Base-by-base conservation (phyloP, 2,888 invertebrate genomes). In the Caenorhabditis wallacei region DNA sequence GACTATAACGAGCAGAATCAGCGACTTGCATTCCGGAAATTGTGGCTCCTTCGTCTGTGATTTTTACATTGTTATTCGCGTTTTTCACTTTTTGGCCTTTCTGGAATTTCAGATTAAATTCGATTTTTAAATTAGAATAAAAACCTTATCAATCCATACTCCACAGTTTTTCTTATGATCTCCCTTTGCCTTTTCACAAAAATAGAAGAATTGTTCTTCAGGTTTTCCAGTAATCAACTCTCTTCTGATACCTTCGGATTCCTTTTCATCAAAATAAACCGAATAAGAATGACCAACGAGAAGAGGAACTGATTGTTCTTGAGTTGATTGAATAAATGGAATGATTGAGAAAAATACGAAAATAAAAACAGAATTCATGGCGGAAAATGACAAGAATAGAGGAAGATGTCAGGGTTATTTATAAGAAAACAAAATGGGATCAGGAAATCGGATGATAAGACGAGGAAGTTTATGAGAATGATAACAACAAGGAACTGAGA, bases 171-270 rank as follows among this genome's bases (percentile, higher is more conserved):
- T 63, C 46, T 63, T 63, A 8, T 26, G 2, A 0, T 24, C 46
- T 24, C 61, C 61, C 3, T 63, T 63, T 18, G 61, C 16, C 11
- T 46, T 43, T 2, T 43, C 61, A 63, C 61, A 63, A 2, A 63
- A 46, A 63, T 46, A 63, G 26, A 22, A 63, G 43, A 26, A 63
- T n/a, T 59, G 40, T 35, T 18, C 30, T 35, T 57, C 35, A 10
- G 35, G 2, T 16, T 5, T n/a, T 35, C 35, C 57, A 10, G 5
- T 40, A 16, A 8, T 40, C 40, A 40, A 40, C 2, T 16, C 10
- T 40, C 40, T 40, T 40, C 10, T 40, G 16, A 40, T 16, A 40
- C 40, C 40, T 40, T 40, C 40, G 2, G 40, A 40, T 5, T 10
- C 16, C 13, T 40, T 40, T 16, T 40, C 40, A n/a, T n/a, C n/a